Evolutionary conservation across 2,797 vertebrate genomes (phyloP).

Genomic region (Tachyglossus aculeatus): DNA sequence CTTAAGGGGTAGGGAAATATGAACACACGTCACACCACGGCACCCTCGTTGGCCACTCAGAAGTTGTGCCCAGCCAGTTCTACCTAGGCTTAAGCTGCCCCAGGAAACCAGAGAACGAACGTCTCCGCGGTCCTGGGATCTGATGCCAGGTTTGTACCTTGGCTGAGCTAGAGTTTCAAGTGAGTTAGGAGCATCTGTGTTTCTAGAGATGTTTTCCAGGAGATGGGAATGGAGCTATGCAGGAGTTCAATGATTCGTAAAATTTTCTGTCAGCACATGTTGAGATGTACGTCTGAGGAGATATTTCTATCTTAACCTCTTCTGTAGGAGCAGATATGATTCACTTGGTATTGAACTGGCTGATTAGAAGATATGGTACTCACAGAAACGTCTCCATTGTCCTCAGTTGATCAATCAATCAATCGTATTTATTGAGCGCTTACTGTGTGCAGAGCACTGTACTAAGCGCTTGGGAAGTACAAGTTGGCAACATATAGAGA

Average conservation of each 20-base stretch:
- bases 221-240: not conserved
- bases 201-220: constrained; percentile 13
- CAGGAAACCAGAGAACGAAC: too few relatives aligned
- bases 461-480: too few relatives aligned
- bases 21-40: too few relatives aligned
- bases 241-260: not conserved
- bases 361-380: constrained; percentile 37
- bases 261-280: constrained; percentile 1
- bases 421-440: too few relatives aligned
- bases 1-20: too few relatives aligned
- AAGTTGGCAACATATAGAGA: too few relatives aligned
- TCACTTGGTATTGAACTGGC: constrained; percentile 6
- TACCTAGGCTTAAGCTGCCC: too few relatives aligned
- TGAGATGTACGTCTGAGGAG: not conserved
- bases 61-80: too few relatives aligned
- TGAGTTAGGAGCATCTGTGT: not conserved
- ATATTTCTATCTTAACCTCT: constrained; percentile 2
- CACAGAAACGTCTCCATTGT: constrained; percentile 19
- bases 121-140: too few relatives aligned
- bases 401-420: too few relatives aligned
- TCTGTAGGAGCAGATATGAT: not conserved
- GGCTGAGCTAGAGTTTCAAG: not conserved
- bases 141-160: not conserved
- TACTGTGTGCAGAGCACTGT: too few relatives aligned
- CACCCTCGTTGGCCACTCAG: too few relatives aligned